Evolutionary conservation across 2,797 vertebrate genomes (phyloP), one percentile per base, ranked within the genome.

Genomic region (Dendrocincla fuliginosa): DNA sequence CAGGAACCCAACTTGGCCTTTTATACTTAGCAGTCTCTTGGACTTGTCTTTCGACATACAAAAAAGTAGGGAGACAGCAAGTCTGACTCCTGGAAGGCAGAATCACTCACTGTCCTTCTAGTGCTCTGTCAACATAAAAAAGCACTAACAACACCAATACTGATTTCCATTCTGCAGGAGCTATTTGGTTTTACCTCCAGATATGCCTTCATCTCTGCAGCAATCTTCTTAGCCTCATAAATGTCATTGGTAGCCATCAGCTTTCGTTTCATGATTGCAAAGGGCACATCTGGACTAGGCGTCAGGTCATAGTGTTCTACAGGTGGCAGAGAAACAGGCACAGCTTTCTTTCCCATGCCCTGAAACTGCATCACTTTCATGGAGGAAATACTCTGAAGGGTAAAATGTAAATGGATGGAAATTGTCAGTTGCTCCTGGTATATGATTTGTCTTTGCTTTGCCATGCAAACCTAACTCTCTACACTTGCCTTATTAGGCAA

Each of bases 361-460:
- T 99, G 99, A 84, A 99, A 99, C n/a, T 98, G 97, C 47, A 98
- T 94, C 81, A 99, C 96, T 94, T 99, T 99, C 99, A 99, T 99
- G 92, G 98, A 97, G 44, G 98, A 98, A 82, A 99, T 92, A 6
- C 98, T 99, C 99, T 99, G 96, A 20, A 71, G 37, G 61, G 70
- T 41, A 82, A 75, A 94, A 89, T 64, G 30, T 4, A 80, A 92
- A 68, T 32, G 91, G 39, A 80, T 25, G 23, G 49, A 70, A 84
- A 61, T 4, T 30, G 25, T 85, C 41, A 75, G 1, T 74, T 35
- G 55, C 16, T 7, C 46, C 19, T 37, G 44, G 13, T 1, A 80
- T 30, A 20, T 3, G 49, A n/a, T 24, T 44, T 15, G 19, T 37
- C 63, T 79, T 77, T 53, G 42, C 41, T 79, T 25, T 80, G 55